Evolutionary conservation across 2,797 vertebrate genomes (phyloP), one percentile per base, ranked within the genome.

Genomic region (Epinephelus coioides): DNA sequence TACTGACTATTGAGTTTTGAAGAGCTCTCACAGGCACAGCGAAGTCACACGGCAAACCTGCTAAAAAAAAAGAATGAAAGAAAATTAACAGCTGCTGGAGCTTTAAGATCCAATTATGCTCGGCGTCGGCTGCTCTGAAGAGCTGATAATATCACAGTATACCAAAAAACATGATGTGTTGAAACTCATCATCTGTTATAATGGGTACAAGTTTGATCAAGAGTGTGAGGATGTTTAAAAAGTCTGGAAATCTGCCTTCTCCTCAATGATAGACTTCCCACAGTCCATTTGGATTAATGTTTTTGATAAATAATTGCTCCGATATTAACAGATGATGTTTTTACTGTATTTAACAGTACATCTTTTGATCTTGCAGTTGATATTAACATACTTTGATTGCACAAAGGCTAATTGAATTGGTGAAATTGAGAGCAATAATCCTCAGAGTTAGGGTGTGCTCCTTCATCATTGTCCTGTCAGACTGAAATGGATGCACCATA

Each of bases 71-170:
- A 64, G 2, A 57, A 3, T 40, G 8, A 25, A 57, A 66, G 2
- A 40, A 54, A 79, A 70, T 68, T 12, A 75, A 61, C 68, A 79
- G 21, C 83, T 85, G 57, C 76, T 34, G 53, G 18, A 76, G 75
- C 61, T 79, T 69, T 51, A 76, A 47, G 57, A 79, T 84, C 82
- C 71, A 90, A 85, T 86, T 89, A 86, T 60, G 18, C 27, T 19
- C 9, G 1, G 34, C 23, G 56, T 82, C 13, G 3, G 12, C 70
- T 53, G 56, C 75, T 76, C 47, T 21, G 70, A 81, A 40, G 54
- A 73, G 72, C 66, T 80, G 82, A 82, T 89, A 69, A 86, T 68
- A 67, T 78, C 76, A 68, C 66, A 81, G 59, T 18, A 44, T 73
- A 30, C 1, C 1, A 43, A 80, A 59, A 71, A 68, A 76, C 69